Evolutionary conservation across 2,113 vertebrate genomes (phyloP).

Genomic region (Dasyurus viverrinus): DNA sequence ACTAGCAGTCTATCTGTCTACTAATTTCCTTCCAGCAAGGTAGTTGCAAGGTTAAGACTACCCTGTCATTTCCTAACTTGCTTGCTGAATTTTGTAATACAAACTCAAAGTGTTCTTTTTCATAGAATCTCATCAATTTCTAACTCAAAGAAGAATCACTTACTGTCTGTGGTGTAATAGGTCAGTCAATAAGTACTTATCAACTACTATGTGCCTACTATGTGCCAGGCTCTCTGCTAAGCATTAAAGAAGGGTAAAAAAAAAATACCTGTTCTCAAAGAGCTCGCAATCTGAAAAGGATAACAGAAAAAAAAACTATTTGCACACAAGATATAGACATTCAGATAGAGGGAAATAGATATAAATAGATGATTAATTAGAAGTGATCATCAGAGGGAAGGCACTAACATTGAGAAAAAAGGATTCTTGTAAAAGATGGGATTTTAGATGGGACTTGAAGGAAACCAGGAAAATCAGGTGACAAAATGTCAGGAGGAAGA

Average conservation of each 20-base stretch:
- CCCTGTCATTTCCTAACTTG: not conserved
- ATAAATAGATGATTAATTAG: not conserved
- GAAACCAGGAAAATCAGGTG: not conserved
- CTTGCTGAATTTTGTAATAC: conserved; percentile 53
- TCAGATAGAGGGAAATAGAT: not conserved
- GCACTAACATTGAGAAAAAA: not conserved
- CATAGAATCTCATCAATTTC: conserved; percentile 37
- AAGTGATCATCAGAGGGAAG: not conserved
- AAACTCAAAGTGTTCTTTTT: conserved; percentile 44
- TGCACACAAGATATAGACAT: not conserved
- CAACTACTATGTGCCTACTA: not conserved
- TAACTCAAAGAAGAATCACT: conserved; percentile 32
- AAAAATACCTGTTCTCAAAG: not conserved
- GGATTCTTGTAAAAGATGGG: not conserved
- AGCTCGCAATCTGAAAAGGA: not conserved
- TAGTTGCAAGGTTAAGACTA: conserved; percentile 28
- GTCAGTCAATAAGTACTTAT: not conserved
- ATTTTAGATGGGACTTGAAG: not conserved
- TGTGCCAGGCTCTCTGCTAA: not conserved
- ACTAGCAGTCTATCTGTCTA: not conserved
- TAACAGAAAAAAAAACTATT: not conserved
- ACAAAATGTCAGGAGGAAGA: not conserved
- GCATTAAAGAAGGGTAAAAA: not conserved
- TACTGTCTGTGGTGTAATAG: not conserved
- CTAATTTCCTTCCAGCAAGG: conserved; percentile 33